Base-by-base conservation (phyloP, 2,797 vertebrate species). In the Smutsia temminckii region DNA sequence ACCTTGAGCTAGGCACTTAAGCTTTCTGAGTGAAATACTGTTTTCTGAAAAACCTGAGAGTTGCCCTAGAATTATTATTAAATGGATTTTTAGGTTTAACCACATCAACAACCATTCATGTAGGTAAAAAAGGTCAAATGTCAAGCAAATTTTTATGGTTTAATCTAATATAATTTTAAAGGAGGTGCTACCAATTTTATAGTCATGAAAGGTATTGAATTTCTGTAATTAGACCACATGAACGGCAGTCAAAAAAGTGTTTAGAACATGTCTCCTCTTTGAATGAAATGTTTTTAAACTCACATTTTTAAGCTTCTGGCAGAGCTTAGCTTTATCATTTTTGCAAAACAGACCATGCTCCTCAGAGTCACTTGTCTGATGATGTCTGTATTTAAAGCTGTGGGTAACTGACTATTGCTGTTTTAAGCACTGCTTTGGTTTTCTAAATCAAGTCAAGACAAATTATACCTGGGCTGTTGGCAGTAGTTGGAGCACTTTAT, bases 361-460 rank as follows among this genome's bases (percentile, higher is more conserved):
- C 5, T 95, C 75, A 18, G 16, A 93, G 21, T 86, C 92, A 88
- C 11, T 74, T 94, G 6, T 57, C 2, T 93, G 72, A 93, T 53
- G 4, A 55, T 89, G 40, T 9, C 11, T 97, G 2, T 80, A 74
- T 94, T 93, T 88, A 95, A 95, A 93, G 4, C 18, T 93, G 8
- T 51, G n/a, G 4, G 3, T 72, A 97, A 93, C 75, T 79, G 16
- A 85, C 34, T 85, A 20, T 59, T 94, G 95, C 72, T 92, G 12
- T 0, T 84, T 96, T 95, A 87, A 91, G 37, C 16, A 75, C 16
- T 94, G 2, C 27, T 96, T 42, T 95, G 80, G 37, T 59, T 96
- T 29, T 96, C 96, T 95, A 95, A 94, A 91, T 93, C 68, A 93
- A 97, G 77, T 71, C 37, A 90, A 88, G 37, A 96, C 14, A 95